These are phyloP conservation scores for Papilio polytes DNA, from an alignment of 1,140 invertebrate species.

Conservation along the genomic window DNA sequence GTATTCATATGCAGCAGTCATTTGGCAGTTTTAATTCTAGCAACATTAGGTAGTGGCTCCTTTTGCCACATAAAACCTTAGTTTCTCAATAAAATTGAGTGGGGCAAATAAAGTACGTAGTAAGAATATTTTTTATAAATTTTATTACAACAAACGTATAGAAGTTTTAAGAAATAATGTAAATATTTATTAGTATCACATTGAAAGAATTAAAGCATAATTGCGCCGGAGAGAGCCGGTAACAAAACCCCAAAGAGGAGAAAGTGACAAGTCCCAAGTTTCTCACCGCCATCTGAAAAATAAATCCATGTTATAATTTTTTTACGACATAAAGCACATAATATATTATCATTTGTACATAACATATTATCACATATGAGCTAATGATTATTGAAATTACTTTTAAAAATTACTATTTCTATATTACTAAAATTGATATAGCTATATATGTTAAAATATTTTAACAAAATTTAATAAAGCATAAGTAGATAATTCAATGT, in stretches of 20 bases:
- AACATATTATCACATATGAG: background rate
- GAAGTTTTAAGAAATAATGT: slow-evolving; percentile 21
- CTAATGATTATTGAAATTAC: background rate
- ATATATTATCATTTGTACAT: background rate
- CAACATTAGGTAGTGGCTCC: too few species aligned
- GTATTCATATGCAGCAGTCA: too few species aligned
- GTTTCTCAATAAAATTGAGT: background rate
- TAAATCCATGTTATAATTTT: background rate
- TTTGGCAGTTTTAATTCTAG: too few species aligned
- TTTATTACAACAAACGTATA: slow-evolving; percentile 19
- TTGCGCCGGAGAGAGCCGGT: background rate
- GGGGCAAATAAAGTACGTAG: background rate
- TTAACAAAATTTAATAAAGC: background rate
- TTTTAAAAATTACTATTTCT: background rate
- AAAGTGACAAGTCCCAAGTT: background rate
- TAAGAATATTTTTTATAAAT: background rate
- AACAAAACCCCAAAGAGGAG: slow-evolving; percentile 1
- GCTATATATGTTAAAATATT: background rate
- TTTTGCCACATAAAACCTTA: background rate
- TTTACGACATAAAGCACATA: background rate
- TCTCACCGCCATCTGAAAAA: slow-evolving; percentile 7
- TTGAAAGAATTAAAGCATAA: slow-evolving; percentile 11
- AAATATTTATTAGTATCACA: slow-evolving; percentile 24
- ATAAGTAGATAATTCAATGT: background rate
- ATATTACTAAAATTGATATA: too few species aligned